Base-by-base conservation (phyloP, 1,140 invertebrate species). In the Bombus waltoni region DNA sequence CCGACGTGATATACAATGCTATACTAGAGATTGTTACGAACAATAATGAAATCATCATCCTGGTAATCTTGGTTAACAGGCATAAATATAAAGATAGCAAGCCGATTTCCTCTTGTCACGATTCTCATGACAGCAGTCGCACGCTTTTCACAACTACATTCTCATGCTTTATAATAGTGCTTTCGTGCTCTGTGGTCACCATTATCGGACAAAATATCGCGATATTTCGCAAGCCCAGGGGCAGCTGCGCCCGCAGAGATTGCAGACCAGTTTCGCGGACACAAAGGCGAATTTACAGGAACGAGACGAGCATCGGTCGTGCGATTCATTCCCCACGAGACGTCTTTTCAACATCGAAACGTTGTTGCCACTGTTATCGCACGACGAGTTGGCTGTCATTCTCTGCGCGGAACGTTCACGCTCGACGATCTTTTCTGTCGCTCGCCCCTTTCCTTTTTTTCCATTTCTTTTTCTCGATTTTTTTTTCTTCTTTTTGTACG, bases 161-260 rank as follows among this genome's bases (percentile, higher is more conserved):
- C 42, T 75, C 57, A 15, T 2, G 18, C n/a, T 81, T 68, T 35
- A n/a, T 71, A 3, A 1, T 18, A 44, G 25, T 53, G 38, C 47
- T 81, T 35, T 22, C 65, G 68, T 66, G 68, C 66, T 44, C 66
- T 32, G 74, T 42, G 65, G 84, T 70, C 42, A 62, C 80, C 42
- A 70, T 87, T 83, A 83, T 89, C 77, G 38, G 72, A 70, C 76
- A 65, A 89, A 84, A 81, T 89, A 89, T 89, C 74, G 35, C 79
- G 75, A 87, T 87, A 88, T 88, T 88, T 80, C 66, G 81, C 80
- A 79, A 71, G 75, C 83, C 79, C 40, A n/a, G 53, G 84, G 66
- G 71, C 87, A 83, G 68, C 76, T 87, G 87, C 72, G 76, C 35
- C 65, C 57, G n/a, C 44, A 72, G 83, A 74, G 87, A 89, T 86